Percentiles rank a stretch among this genome's conserved stretches.
Conservation (phyloP, 92 coral and sea anemone species). For the Umimayanthus kanabou region DNA sequence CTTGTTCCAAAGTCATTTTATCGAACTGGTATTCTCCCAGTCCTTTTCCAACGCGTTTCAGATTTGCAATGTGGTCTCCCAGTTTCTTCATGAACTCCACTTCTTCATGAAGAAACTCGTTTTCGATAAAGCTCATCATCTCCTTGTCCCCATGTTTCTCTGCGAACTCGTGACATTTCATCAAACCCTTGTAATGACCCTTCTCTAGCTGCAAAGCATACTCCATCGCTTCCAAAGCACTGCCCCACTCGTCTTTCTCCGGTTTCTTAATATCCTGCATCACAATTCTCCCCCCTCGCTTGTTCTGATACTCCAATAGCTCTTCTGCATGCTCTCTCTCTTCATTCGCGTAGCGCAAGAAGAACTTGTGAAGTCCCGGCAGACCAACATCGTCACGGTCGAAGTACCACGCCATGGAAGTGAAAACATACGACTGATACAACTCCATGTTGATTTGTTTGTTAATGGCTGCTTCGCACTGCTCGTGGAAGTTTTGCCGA, state of each 20-base stretch:
- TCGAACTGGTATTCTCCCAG: conserved; percentile 40
- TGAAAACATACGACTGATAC: conserved; percentile 89
- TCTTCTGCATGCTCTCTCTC: conserved; percentile 96
- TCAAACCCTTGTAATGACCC: conserved; percentile 82
- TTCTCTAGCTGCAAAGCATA: conserved; percentile 90
- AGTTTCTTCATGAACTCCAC: conserved; percentile 33
- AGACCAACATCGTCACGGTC: conserved; percentile 98
- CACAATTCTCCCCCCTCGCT: conserved; percentile 97
- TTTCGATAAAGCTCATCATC: conserved; percentile 31
- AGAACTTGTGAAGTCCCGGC: conserved; percentile 87
- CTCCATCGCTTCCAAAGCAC: conserved; percentile 73
- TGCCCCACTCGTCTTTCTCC: conserved; percentile 88
- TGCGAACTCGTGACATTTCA: conserved; percentile 77
- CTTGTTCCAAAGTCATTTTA: conserved; percentile 13
- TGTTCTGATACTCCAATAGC: conserved; percentile 88
- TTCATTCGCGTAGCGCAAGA: conserved; percentile 81
- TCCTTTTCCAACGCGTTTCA: conserved; percentile 33
- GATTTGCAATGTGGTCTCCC: conserved; percentile 36
- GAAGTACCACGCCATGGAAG: conserved; percentile 92
- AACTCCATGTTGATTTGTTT: conserved; percentile 99
- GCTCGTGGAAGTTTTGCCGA: conserved; percentile 95
- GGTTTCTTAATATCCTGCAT: conserved; percentile 95
- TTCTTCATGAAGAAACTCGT: conserved; percentile 39
- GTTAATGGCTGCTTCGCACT: conserved; percentile 95
- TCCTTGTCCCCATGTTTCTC: conserved; percentile 71